Evolutionary conservation across 2,888 invertebrate genomes (phyloP).

Genomic region (Homarus gammarus): DNA sequence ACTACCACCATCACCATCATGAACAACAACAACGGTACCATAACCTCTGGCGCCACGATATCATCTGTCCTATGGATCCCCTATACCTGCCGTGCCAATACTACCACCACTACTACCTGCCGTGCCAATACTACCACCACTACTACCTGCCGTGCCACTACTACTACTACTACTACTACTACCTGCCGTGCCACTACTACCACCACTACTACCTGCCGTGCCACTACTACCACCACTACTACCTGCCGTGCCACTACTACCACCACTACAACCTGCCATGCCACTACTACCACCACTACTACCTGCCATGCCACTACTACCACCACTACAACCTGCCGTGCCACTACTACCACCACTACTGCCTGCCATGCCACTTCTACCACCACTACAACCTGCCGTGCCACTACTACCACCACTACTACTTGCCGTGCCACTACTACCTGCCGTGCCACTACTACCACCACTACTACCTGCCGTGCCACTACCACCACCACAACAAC

Average conservation of each 20-base stretch:
- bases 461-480: background rate
- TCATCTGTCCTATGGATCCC: background rate
- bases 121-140: background rate
- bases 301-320: background rate
- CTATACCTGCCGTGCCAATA: background rate
- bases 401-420: background rate
- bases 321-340: too few species aligned
- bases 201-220: background rate
- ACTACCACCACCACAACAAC: background rate
- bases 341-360: too few species aligned
- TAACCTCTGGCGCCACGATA: background rate
- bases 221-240: background rate
- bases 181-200: background rate
- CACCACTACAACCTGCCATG: too few species aligned
- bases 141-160: background rate
- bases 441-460: background rate
- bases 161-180: background rate
- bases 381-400: background rate
- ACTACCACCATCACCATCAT: constrained; percentile 8
- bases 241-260: background rate
- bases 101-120: background rate
- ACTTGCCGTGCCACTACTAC: background rate
- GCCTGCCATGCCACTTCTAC: background rate
- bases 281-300: background rate
- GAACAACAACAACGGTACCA: background rate